Evolutionary conservation across 2,888 invertebrate species (phyloP), one percentile per base, ranked within the genome.

Genomic region (Drosophila prostipennis): DNA sequence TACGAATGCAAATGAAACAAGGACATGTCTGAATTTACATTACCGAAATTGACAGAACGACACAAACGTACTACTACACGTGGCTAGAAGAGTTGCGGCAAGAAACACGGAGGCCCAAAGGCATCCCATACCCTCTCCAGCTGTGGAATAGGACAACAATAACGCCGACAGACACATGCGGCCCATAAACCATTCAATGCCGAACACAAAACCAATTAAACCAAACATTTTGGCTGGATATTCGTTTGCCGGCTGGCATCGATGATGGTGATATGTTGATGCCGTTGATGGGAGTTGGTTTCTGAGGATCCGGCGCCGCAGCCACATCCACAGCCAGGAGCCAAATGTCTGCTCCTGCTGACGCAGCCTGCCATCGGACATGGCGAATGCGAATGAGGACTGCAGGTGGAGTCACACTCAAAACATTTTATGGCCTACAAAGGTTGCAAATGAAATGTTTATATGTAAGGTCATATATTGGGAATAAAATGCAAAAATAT

Each of bases 121-220:
- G 32, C 56, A 56, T n/a, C 32, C n/a, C 49, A 55, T 16, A 23
- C 16, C 34, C 34, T 16, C 16, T n/a, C 34, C 52, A 14, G 43
- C 23, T 37, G 56, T 7, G 36, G 32, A 29, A 46, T 42, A 46
- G 52, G 46, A 45, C 36, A 60, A 68, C 57, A 69, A 61, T 51
- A 61, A 46, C 48, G 55, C 10, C 36, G 61, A 40, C 26, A 67
- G 59, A 46, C 52, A 74, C 54, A 73, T 39, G 58, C 51, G 74
- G 45, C 54, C 69, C 68, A 80, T 80, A 79, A 83, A 68, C 54
- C 75, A 80, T 80, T 74, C 77, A 83, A 74, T 69, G 70, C 61
- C 61, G 54, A 72, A 78, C 71, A 82, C 78, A 77, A 87, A 87
- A 83, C 86, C 83, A 83, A 83, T 83, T 87, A 83, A 87, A 87